phyloP scores from a whole-genome alignment of 64 coral and sea anemone species.

The Stichodactyla mertensii region DNA sequence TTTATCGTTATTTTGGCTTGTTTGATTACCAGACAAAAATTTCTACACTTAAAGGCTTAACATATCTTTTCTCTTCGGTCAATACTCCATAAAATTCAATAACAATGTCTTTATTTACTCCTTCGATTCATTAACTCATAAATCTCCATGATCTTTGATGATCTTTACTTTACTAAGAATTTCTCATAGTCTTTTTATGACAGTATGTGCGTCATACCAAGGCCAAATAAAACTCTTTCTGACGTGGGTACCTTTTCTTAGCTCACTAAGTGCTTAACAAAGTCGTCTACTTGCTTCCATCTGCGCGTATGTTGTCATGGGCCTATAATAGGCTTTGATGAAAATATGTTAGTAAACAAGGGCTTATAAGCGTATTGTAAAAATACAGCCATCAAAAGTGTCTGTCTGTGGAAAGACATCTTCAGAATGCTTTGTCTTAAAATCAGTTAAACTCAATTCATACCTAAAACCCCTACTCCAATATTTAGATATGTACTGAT shows the following conservation, averaged over 20 bases:
- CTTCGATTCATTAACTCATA: background rate
- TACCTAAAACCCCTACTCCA: background rate
- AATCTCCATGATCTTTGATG: background rate
- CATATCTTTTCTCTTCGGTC: constrained; percentile 1
- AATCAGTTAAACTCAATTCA: background rate
- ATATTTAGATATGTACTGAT: background rate
- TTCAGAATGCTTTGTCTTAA: background rate
- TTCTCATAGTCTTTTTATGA: background rate
- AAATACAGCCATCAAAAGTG: background rate
- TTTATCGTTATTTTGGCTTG: constrained; percentile 3
- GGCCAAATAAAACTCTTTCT: background rate
- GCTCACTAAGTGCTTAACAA: background rate
- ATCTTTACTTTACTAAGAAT: background rate
- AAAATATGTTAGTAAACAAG: background rate
- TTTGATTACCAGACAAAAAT: background rate
- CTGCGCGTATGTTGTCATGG: too few relatives aligned
- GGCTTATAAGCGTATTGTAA: background rate
- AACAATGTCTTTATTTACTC: background rate
- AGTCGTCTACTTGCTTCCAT: background rate
- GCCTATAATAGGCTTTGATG: background rate
- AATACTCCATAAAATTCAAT: constrained; percentile 1
- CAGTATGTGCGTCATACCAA: background rate
- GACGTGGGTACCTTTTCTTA: background rate
- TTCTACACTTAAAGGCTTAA: background rate
- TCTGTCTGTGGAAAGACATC: background rate